Evolutionary conservation across 2,797 vertebrate species (phyloP).

Genomic region (Silurus lanzhouensis): DNA sequence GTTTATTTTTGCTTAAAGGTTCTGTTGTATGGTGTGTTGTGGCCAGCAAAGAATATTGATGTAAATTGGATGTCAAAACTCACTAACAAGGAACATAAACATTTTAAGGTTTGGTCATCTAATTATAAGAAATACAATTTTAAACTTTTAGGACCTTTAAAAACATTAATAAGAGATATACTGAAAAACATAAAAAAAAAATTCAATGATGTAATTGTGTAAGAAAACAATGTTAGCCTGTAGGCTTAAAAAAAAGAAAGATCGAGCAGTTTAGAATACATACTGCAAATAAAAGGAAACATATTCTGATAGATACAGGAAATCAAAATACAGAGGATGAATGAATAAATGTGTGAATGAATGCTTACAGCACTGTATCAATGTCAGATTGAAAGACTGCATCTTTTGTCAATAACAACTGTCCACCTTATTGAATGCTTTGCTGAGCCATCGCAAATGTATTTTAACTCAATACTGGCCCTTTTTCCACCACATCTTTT

Average conservation of each 20-base stretch:
- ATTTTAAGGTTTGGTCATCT: neutral
- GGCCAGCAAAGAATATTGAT: neutral
- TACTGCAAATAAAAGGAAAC: neutral
- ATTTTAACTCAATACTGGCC: neutral
- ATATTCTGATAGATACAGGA: neutral
- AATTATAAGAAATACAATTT: no score
- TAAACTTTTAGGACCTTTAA: no score
- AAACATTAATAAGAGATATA: neutral
- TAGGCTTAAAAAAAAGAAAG: neutral
- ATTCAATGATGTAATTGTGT: neutral
- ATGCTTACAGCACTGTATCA: neutral
- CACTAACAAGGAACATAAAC: neutral
- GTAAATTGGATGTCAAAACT: neutral
- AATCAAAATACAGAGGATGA: no score
- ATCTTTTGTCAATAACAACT: neutral
- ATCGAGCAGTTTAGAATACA: neutral
- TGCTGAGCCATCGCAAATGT: neutral
- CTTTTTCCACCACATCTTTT: neutral
- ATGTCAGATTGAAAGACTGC: neutral
- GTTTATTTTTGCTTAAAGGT: neutral
- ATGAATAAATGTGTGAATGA: neutral
- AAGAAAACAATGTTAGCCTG: neutral
- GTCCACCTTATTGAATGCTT: neutral
- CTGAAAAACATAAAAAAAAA: neutral
- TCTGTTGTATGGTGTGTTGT: neutral